A percentile compares a stretch with the other conserved stretches of the same genome.
Conservation (phyloP, 2,888 invertebrate species). For the Cephus nigrinus region DNA sequence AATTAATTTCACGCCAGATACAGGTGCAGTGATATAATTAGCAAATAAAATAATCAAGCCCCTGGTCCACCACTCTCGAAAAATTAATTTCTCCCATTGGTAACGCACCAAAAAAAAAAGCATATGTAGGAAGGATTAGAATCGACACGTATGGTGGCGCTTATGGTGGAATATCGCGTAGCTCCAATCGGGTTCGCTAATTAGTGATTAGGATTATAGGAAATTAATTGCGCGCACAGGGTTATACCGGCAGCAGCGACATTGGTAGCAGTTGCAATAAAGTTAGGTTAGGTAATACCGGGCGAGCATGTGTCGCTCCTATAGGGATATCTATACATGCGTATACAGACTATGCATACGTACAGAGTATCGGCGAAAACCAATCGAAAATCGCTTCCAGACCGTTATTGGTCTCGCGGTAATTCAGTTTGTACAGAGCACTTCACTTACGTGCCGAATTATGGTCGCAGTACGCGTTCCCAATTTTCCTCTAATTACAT, state of each 20-base stretch:
- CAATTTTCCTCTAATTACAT: slow-evolving; percentile 44
- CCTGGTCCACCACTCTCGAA: no score
- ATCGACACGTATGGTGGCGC: no score
- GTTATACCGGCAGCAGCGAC: slow-evolving; percentile 10
- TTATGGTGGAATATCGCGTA: background rate
- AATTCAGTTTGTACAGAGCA: slow-evolving; percentile 45
- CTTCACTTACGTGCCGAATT: slow-evolving; percentile 29
- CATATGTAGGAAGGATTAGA: no score
- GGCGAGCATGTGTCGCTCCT: slow-evolving; percentile 33
- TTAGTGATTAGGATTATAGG: slow-evolving; percentile 62
- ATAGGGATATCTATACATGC: slow-evolving; percentile 18
- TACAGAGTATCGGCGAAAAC: slow-evolving; percentile 26
- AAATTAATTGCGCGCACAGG: slow-evolving; percentile 54
- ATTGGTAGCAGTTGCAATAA: slow-evolving; percentile 43
- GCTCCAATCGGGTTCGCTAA: slow-evolving; percentile 41
- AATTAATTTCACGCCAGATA: no score
- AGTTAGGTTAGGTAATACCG: slow-evolving; percentile 38
- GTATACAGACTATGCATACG: slow-evolving; percentile 22
- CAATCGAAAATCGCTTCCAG: slow-evolving; percentile 44
- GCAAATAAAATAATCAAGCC: no score
- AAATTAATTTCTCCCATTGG: no score
- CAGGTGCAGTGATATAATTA: no score
- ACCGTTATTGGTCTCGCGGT: slow-evolving; percentile 42
- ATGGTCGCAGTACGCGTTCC: slow-evolving; percentile 18
- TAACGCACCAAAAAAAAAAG: no score